Base-by-base conservation (phyloP, 1,140 invertebrate species). In the Coptotermes formosanus region DNA sequence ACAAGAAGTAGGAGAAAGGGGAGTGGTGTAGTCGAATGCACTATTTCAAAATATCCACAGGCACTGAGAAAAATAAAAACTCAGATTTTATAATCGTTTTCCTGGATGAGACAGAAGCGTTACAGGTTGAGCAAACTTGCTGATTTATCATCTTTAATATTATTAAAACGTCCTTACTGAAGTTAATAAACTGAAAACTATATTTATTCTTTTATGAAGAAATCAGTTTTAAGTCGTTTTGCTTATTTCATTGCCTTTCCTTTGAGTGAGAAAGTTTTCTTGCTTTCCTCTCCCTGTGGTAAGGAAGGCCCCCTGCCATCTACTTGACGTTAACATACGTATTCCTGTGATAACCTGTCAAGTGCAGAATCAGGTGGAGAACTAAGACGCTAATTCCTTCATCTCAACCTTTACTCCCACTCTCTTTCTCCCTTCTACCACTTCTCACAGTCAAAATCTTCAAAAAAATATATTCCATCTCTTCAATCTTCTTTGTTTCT, bases 301-400 rank as follows among this genome's bases (percentile, higher is more conserved):
- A 25, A n/a, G 64, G 25, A 75, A 30, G 64, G n/a, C 64, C n/a
- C 64, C 64, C 64, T 30, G 64, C n/a, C n/a, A 30, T 8, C 25
- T 9, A 7, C 64, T 75, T 30, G 64, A 75, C 64, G n/a, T 75
- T n/a, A 75, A 8, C 64, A 75, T 75, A 75, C 64, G n/a, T 75
- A 75, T 75, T 25, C 64, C 64, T 75, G 64, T 75, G 64, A 75
- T 75, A 75, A 30, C 64, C 64, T 75, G 64, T 75, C 64, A 75
- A 75, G 30, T 75, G 64, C 64, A 64, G 19, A 75, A 16, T n/a
- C 64, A 75, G 64, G 64, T 75, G n/a, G n/a, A 30, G 64, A 30
- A 75, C 64, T 75, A n/a, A 75, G 64, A 75, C 25, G 64, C 64
- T 75, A 75, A 75, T 75, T 75, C 64, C 64, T 75, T 30, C 25